These are phyloP conservation scores for Philereme transversata DNA, from an alignment of 2,888 invertebrate species.

Conservation along the genomic window DNA sequence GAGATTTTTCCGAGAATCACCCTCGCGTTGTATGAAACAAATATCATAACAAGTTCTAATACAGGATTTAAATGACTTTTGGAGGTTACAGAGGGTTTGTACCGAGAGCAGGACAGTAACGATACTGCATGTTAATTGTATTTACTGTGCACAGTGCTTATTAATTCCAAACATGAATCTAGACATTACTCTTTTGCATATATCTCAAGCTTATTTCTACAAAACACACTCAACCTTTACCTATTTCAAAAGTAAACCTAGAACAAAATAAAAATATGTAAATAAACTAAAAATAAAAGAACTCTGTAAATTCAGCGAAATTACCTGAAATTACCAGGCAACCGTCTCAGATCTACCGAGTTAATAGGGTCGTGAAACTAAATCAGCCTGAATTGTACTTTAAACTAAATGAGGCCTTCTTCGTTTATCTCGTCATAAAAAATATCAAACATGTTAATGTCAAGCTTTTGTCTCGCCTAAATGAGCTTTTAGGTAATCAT, in stretches of 20 bases:
- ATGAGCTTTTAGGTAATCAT: constrained; percentile 1
- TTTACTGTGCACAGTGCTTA: too few relatives aligned
- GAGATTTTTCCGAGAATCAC: too few relatives aligned
- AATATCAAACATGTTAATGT: constrained; percentile 1
- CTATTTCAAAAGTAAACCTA: constrained; percentile 77
- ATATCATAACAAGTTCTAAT: too few relatives aligned
- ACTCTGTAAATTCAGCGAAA: constrained; percentile 8
- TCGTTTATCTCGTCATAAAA: constrained; percentile 9
- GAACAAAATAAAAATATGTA: constrained; percentile 63
- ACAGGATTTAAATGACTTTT: too few relatives aligned
- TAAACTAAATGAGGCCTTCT: constrained; percentile 17
- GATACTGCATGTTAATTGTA: too few relatives aligned
- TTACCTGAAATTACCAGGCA: constrained; percentile 11
- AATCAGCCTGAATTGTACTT: constrained; percentile 26
- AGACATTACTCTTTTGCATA: neutral
- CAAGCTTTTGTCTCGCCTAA: neutral
- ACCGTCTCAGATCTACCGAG: constrained; percentile 3
- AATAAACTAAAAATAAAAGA: constrained; percentile 31
- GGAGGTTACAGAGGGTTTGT: too few relatives aligned
- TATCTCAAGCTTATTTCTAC: constrained; percentile 10
- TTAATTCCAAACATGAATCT: neutral
- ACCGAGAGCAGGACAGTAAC: too few relatives aligned
- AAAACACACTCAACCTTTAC: constrained; percentile 47
- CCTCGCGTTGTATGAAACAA: too few relatives aligned
- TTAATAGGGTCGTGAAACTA: constrained; percentile 15